A percentile compares a stretch with the other conserved stretches of the same genome.
Evolutionary conservation across 2,113 vertebrate species (phyloP).

Genomic region (Cathartes aura): DNA sequence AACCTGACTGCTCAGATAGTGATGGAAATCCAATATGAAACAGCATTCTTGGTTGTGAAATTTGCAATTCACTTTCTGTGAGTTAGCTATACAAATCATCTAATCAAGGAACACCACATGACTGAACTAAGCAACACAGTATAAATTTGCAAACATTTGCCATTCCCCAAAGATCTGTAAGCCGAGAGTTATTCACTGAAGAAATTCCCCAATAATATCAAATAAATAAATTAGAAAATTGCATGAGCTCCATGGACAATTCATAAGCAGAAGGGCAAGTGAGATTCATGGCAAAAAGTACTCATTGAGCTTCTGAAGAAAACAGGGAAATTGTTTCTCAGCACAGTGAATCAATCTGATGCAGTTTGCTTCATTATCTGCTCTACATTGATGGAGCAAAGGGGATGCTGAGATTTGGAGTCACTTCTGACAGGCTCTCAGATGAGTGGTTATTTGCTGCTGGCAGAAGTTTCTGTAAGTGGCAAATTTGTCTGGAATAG

Average conservation of each 20-base stretch:
- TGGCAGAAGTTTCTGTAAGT: not conserved
- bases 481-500: not conserved
- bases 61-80: not conserved
- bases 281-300: not conserved
- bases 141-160: not conserved
- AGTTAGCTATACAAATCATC: slow-evolving; percentile 5
- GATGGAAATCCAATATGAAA: slow-evolving; percentile 16
- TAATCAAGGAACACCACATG: slow-evolving; percentile 5
- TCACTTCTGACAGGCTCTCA: not conserved
- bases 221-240: not conserved
- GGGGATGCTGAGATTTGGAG: not conserved
- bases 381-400: not conserved
- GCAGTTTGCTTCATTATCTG: not conserved
- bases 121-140: not conserved
- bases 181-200: not conserved
- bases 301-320: not conserved
- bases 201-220: not conserved
- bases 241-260: not conserved
- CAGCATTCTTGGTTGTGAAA: not conserved
- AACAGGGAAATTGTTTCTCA: not conserved
- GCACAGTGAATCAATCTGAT: not conserved
- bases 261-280: not conserved
- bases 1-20: slow-evolving; percentile 6
- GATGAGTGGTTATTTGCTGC: not conserved
- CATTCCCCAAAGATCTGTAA: not conserved